These are phyloP conservation scores for Chanos chanos DNA, from an alignment of 2,797 vertebrate genomes.

Conservation along the genomic window DNA sequence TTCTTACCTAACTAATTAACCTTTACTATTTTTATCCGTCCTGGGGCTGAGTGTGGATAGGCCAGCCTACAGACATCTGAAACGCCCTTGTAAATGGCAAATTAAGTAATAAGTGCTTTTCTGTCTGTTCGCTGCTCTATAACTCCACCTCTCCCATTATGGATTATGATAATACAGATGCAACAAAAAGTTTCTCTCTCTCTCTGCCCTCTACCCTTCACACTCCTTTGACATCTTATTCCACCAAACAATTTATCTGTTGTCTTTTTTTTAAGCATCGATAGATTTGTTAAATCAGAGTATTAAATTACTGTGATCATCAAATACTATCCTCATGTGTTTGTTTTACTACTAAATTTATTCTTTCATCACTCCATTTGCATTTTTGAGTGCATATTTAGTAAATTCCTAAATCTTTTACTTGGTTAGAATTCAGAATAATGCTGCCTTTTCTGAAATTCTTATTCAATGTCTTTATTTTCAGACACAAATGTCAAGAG, in stretches of 20 bases:
- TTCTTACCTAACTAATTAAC: slow-evolving; percentile 92
- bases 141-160: slow-evolving; percentile 35
- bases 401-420: too few relatives aligned
- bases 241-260: slow-evolving; percentile 16
- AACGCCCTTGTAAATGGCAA: slow-evolving; percentile 61
- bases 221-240: slow-evolving; percentile 29
- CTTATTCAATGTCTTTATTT: neutral
- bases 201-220: slow-evolving; percentile 20
- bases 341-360: too few relatives aligned
- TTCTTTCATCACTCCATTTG: too few relatives aligned
- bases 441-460: too few relatives aligned
- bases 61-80: slow-evolving; percentile 49
- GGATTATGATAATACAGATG: slow-evolving; percentile 7
- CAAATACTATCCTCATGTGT: too few relatives aligned
- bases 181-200: slow-evolving; percentile 6
- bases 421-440: too few relatives aligned
- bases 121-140: slow-evolving; percentile 32
- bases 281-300: too few relatives aligned
- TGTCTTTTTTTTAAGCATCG: too few relatives aligned
- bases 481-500: neutral
- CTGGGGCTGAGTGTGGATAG: slow-evolving; percentile 45
- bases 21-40: slow-evolving; percentile 87
- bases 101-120: slow-evolving; percentile 56
- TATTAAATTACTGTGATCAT: too few relatives aligned
- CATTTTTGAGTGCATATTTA: too few relatives aligned